phyloP scores from a whole-genome alignment of 2,888 invertebrate genomes.

The Atethmia centrago region DNA sequence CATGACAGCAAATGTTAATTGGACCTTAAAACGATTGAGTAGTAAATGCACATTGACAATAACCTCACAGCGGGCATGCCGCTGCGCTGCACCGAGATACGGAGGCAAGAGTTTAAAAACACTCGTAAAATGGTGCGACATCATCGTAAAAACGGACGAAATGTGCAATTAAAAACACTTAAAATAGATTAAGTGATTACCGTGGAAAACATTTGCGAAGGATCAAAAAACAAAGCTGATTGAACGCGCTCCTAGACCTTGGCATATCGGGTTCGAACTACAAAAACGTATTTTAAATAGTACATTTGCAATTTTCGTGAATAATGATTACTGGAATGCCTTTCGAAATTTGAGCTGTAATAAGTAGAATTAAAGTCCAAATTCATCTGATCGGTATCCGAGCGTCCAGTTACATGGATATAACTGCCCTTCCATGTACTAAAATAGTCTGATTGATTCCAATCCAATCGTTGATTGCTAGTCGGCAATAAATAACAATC shows the following conservation, averaged over 20 bases:
- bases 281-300: conserved; percentile 60
- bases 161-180: conserved; percentile 83
- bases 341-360: conserved; percentile 36
- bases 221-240: conserved; percentile 67
- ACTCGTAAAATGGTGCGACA: conserved; percentile 75
- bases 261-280: conserved; percentile 69
- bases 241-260: conserved; percentile 66
- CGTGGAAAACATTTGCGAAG: conserved; percentile 69
- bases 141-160: conserved; percentile 74
- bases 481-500: conserved; percentile 71
- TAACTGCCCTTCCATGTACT: conserved; percentile 67
- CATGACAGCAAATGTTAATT: conserved; percentile 69
- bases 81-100: conserved; percentile 40
- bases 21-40: conserved; percentile 68
- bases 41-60: conserved; percentile 69
- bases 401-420: conserved; percentile 35
- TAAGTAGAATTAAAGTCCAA: conserved; percentile 33
- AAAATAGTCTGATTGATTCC: conserved; percentile 76
- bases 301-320: conserved; percentile 60
- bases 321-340: conserved; percentile 34
- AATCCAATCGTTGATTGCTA: conserved; percentile 71
- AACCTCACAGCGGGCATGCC: conserved; percentile 58
- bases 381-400: conserved; percentile 27
- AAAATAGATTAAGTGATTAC: conserved; percentile 84
- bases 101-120: conserved; percentile 68